Evolutionary conservation across 2,797 vertebrate genomes (phyloP), one percentile per base, ranked within the genome.

Genomic region (Aulostomus chinensis): DNA sequence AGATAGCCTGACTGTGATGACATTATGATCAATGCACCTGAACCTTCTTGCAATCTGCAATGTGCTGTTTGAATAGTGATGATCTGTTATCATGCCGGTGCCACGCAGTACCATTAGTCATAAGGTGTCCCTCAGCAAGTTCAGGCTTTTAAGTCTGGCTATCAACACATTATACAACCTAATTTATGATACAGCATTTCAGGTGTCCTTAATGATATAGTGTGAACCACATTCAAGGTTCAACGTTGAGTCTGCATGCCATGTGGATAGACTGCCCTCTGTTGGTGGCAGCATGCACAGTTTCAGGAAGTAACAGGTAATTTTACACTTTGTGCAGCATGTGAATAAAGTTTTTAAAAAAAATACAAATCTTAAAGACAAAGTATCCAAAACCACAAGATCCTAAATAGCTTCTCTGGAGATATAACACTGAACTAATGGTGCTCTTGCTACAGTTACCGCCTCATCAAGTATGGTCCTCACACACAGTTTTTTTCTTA

Each of bases 11-110:
- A 43, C 59, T 62, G 53, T 25, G 63, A 48, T 86, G 80, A 80
- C 82, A 85, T 62, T 81, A 83, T 88, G 86, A 88, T 81, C 80
- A 79, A 81, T 86, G 81, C 18, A 9, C 60, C 56, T 47, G 52
- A 68, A 76, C 68, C 58, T 62, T 70, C 58, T 56, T 20, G 45
- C 54, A 13, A 11, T 26, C 13, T 4, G 7, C 64, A 69, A 73
- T 73, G 64, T 83, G 72, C 80, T 64, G 58, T 62, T 63, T 52
- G 74, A 84, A 87, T 80, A 76, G 79, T 68, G 70, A 85, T 86
- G 66, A 84, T 84, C 59, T 68, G 68, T 81, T 79, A 80, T 82
- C 76, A 68, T 50, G 60, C 40, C 4, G 43, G 49, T 67, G 78
- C 76, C 78, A 75, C 74, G 73, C 49, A 14, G 24, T 17, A 6